These are phyloP conservation scores for Ophiothrix spiculata DNA, from an alignment of 35 echinoderm and acorn worm species.

Conservation along the genomic window DNA sequence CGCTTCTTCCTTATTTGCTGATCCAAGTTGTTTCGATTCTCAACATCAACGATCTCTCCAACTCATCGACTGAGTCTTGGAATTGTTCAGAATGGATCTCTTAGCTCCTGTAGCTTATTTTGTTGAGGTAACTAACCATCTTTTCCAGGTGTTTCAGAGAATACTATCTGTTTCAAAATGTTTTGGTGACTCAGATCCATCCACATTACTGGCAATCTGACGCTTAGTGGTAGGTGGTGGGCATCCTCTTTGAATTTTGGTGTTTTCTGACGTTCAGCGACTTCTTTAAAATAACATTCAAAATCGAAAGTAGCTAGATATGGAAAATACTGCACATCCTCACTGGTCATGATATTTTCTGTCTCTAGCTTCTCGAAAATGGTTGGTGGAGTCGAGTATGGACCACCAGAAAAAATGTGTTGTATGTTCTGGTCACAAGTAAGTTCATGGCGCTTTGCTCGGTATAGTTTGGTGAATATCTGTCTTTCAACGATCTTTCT, in stretches of 20 bases:
- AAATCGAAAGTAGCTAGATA: slow-evolving; percentile 35
- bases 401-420: slow-evolving; percentile 34
- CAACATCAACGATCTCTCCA: not conserved
- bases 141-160: not conserved
- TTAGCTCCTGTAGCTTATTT: not conserved
- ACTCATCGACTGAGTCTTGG: too few species aligned
- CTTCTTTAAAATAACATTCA: slow-evolving; percentile 4
- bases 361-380: too few species aligned
- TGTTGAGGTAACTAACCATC: not conserved
- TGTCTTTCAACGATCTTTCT: too few species aligned
- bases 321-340: slow-evolving; percentile 16
- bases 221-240: not conserved
- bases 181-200: not conserved
- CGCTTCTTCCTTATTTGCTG: not conserved
- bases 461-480: not conserved
- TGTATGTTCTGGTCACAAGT: slow-evolving; percentile 8
- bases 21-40: not conserved
- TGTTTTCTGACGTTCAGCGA: not conserved
- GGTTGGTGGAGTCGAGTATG: too few species aligned
- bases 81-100: not conserved
- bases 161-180: slow-evolving; percentile 25
- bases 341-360: not conserved
- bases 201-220: slow-evolving; percentile 11
- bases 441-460: slow-evolving; percentile 31
- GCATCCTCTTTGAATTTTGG: not conserved